Conservation (phyloP, 2,113 vertebrate genomes). For the Caranx ignobilis region DNA sequence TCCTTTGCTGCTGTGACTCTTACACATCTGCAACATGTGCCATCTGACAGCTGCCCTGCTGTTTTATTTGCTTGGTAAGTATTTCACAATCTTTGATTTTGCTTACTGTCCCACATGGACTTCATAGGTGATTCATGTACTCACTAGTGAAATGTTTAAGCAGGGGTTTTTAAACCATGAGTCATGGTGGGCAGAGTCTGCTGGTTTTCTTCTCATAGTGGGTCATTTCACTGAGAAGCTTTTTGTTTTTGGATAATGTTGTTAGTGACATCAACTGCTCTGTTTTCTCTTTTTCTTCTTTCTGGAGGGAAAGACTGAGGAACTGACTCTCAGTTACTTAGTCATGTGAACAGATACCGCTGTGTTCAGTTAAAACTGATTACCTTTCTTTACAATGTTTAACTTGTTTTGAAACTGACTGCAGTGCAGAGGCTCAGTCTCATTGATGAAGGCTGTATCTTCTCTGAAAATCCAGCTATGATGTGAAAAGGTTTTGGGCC, state of each 20-base stretch:
- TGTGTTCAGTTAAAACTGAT: background rate
- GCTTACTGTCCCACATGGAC: background rate
- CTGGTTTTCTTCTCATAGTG: background rate
- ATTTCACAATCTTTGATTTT: background rate
- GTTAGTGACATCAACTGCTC: background rate
- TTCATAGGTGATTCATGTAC: background rate
- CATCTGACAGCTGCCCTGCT: slow-evolving; percentile 64
- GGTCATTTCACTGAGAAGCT: background rate
- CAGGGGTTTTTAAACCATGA: background rate
- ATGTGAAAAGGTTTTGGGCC: background rate
- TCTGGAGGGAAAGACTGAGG: background rate
- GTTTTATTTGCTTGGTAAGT: slow-evolving; percentile 79
- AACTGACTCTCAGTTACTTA: background rate
- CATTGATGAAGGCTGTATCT: background rate
- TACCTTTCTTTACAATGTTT: slow-evolving; percentile 5
- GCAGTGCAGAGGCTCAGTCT: background rate
- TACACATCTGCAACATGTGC: slow-evolving; percentile 74
- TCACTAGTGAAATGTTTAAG: background rate
- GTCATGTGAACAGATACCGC: background rate
- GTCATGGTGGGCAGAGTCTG: background rate
- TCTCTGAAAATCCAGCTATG: background rate
- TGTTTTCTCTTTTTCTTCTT: background rate
- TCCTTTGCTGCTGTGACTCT: slow-evolving; percentile 8
- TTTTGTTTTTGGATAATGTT: background rate
- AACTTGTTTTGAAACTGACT: background rate